Conservation (phyloP, 2,113 vertebrate species). For the Galbula dea region DNA sequence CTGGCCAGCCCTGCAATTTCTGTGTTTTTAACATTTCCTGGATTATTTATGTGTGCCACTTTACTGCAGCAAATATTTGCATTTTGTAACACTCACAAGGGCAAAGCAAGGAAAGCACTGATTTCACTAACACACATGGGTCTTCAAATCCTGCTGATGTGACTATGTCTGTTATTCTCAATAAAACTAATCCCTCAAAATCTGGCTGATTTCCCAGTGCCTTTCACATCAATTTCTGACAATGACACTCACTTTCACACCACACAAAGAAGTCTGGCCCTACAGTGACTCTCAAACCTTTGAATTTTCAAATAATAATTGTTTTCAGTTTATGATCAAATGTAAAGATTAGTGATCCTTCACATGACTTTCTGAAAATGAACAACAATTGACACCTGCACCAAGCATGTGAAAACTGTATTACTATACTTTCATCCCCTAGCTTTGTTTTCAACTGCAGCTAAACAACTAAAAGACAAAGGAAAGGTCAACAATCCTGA, state of each 20-base stretch:
- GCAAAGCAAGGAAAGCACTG: not conserved
- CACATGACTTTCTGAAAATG: not conserved
- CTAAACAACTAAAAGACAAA: not conserved
- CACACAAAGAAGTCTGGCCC: not conserved
- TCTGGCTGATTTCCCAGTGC: not conserved
- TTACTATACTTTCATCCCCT: fast-evolving
- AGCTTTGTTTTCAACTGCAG: not conserved
- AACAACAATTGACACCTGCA: not conserved
- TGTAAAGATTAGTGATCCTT: not conserved
- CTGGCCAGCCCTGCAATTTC: not conserved
- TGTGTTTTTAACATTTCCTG: not conserved
- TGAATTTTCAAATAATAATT: not conserved
- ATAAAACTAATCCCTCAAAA: not conserved
- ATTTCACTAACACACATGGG: not conserved
- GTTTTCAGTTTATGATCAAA: not conserved
- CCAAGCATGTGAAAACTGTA: not conserved
- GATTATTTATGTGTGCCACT: not conserved
- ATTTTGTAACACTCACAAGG: not conserved
- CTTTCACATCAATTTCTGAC: not conserved
- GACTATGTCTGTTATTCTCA: not conserved
- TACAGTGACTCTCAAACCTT: not conserved
- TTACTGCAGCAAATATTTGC: not conserved
- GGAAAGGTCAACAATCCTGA: not conserved
- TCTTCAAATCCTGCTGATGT: not conserved
- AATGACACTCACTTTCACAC: not conserved